Percentiles rank a stretch among this genome's conserved stretches.
Conservation (phyloP, 2,888 invertebrate genomes). For the Spicauda simplicius region DNA sequence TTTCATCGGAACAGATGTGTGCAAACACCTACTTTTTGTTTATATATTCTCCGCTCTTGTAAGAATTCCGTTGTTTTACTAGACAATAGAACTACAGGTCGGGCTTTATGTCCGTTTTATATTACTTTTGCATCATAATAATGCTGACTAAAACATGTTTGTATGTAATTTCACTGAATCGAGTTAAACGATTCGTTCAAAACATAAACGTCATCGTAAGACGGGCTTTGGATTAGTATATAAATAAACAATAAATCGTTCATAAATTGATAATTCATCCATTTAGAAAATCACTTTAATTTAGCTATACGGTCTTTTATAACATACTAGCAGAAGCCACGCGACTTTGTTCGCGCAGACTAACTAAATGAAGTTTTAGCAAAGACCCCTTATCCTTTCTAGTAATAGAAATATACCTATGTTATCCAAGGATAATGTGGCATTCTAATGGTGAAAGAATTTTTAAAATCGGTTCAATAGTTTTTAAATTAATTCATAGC, state of each 20-base stretch:
- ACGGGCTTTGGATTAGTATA: background rate
- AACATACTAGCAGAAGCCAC: no score
- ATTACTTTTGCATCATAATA: constrained; percentile 3
- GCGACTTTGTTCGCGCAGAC: no score
- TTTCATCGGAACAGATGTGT: constrained; percentile 2
- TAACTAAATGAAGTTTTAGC: no score
- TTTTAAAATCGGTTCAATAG: no score
- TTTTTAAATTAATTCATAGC: no score
- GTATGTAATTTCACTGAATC: constrained; percentile 10
- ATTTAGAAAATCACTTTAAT: no score
- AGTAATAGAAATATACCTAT: no score
- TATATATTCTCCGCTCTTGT: background rate
- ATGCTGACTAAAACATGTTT: background rate
- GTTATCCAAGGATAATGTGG: no score
- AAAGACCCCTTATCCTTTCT: no score
- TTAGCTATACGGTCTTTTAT: no score
- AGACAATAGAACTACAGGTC: constrained; percentile 5
- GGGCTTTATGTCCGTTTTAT: constrained; percentile 5
- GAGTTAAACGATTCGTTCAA: constrained; percentile 11
- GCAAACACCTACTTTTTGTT: constrained; percentile 7
- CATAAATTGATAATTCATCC: no score
- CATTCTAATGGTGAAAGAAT: no score
- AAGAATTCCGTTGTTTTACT: constrained; percentile 6
- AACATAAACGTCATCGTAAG: constrained; percentile 11
- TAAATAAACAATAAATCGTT: background rate